Conservation (phyloP, 2,888 invertebrate genomes). For the Chrysolina oricalcia region DNA sequence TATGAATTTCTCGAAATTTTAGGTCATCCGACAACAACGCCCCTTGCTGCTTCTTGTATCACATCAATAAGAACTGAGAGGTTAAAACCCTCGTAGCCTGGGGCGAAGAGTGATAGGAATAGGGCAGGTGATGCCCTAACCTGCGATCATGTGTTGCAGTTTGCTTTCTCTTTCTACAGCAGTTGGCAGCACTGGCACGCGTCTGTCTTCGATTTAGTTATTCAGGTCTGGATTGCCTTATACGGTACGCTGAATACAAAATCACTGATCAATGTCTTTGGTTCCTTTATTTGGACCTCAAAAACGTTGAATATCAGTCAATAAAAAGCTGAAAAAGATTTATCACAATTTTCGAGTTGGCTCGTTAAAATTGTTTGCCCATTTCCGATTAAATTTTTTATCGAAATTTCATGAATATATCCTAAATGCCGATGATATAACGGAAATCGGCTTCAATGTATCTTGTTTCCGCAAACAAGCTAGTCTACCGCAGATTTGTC, state of each 20-base stretch:
- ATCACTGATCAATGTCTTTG: conserved; percentile 31
- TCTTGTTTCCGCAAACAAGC: conserved; percentile 3
- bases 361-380: conserved; percentile 30
- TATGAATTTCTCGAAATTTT: neutral
- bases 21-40: conserved; percentile 35
- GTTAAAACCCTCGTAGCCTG: conserved; percentile 21
- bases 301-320: conserved; percentile 26
- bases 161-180: conserved; percentile 66
- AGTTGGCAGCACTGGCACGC: conserved; percentile 66
- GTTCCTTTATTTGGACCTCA: conserved; percentile 28
- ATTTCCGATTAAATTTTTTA: conserved; percentile 12
- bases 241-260: conserved; percentile 37
- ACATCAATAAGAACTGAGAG: conserved; percentile 45
- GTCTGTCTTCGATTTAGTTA: conserved; percentile 54
- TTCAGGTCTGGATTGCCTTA: conserved; percentile 36
- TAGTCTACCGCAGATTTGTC: neutral
- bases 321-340: conserved; percentile 32
- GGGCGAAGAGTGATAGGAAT: conserved; percentile 52
- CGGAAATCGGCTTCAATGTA: neutral
- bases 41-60: conserved; percentile 20
- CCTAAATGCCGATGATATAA: conserved; percentile 11
- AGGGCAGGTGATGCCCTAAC: conserved; percentile 61
- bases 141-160: conserved; percentile 49
- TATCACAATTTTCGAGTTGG: conserved; percentile 26
- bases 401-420: neutral